These are phyloP conservation scores for Henricia sp. DNA, from an alignment of 53 echinoderm and acorn worm genomes.

Conservation along the genomic window DNA sequence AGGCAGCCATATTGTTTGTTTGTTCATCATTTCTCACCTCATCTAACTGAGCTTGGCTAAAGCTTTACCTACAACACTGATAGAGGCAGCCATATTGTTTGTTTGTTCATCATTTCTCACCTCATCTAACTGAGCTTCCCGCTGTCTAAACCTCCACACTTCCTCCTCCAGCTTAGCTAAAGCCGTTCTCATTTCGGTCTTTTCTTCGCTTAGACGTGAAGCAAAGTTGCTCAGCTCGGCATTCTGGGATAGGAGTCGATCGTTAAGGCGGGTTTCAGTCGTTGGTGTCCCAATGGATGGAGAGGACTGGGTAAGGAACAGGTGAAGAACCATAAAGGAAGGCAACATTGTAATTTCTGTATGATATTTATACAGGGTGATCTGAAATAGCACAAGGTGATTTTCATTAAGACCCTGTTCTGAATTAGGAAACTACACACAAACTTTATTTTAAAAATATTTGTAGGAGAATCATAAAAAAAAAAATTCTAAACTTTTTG, in stretches of 20 bases:
- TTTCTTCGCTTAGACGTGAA: slow-evolving; percentile 89
- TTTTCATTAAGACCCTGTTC: too few species aligned
- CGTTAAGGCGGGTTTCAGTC: slow-evolving; percentile 80
- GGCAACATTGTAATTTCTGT: too few species aligned
- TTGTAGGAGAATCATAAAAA: too few species aligned
- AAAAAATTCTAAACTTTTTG: too few species aligned
- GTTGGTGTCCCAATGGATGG: slow-evolving; percentile 68
- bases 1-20: slow-evolving; percentile 37
- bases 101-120: slow-evolving; percentile 31
- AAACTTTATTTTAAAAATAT: too few species aligned
- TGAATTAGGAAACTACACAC: too few species aligned
- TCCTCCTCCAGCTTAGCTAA: slow-evolving; percentile 90
- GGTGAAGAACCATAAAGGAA: too few species aligned
- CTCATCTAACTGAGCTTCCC: slow-evolving; percentile 63
- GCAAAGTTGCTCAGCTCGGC: slow-evolving; percentile 92
- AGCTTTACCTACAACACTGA: slow-evolving; percentile 78
- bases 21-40: slow-evolving; percentile 40
- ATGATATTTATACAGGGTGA: too few species aligned
- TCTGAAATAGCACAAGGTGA: too few species aligned
- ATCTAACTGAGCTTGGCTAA: slow-evolving; percentile 64
- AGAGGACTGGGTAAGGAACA: slow-evolving; percentile 16
- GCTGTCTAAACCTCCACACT: slow-evolving; percentile 81
- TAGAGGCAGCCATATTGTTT: slow-evolving; percentile 41
- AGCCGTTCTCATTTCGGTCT: slow-evolving; percentile 78
- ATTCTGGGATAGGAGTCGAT: slow-evolving; percentile 86